Base-by-base conservation (phyloP, 2,888 invertebrate genomes). In the Itoplectis maculator region DNA sequence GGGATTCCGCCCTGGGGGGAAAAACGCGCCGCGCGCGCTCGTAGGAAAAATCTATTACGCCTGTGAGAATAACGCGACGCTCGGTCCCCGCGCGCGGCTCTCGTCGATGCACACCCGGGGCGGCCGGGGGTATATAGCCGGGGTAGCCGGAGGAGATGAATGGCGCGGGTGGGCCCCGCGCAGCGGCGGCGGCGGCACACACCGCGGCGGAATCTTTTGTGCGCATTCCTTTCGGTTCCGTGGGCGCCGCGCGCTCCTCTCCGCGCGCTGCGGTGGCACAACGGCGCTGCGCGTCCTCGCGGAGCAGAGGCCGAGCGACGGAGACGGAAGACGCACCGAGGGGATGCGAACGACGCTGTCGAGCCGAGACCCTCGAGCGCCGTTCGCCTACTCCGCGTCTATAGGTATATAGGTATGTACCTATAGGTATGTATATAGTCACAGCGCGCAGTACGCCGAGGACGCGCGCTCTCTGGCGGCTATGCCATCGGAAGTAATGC, bases 141-240 rank as follows among this genome's bases (percentile, higher is more conserved):
- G n/a, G n/a, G n/a, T n/a, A n/a, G n/a, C 54, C 37, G 86, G 47
- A 23, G 86, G 87, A 88, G 88, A 88, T 91, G 91, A 91, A 91
- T 91, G 87, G 51, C 81, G 59, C 85, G 86, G 83, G 80, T 77
- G 86, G 81, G 65, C 78, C 61, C 69, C 37, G 51, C n/a, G 63
- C 51, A n/a, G n/a, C n/a, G n/a, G n/a, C n/a, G n/a, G n/a, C n/a
- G n/a, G 66, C 11, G 23, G 51, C 68, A 59, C 59, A 18, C 68
- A 66, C 59, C 23, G 86, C 88, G 89, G 89, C 89, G 89, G 87
- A 88, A 88, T 89, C 92, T 90, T 92, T 92, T 92, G 92, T 92
- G 88, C 88, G 86, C 89, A 90, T 91, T 91, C 89, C 89, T 88
- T 88, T 88, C 84, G 85, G 82, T 84, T 77, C 84, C 84, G 61